Percentiles rank a stretch among this genome's conserved stretches.
Evolutionary conservation across 2,797 vertebrate species (phyloP).

Genomic region (Melanotaenia pygmaea): DNA sequence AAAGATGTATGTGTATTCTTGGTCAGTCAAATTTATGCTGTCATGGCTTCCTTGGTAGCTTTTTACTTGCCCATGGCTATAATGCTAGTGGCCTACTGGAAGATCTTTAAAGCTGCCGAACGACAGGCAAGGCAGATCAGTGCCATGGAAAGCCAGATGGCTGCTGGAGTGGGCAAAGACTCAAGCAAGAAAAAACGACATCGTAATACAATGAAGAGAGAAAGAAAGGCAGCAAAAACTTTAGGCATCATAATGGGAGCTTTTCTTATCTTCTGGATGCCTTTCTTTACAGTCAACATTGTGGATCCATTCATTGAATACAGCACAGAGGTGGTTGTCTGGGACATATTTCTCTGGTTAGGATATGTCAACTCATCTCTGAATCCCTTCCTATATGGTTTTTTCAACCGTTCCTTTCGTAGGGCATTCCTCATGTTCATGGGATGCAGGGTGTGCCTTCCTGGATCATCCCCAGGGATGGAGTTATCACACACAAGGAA

Average conservation of each 20-base stretch:
- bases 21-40: slow-evolving; percentile 83
- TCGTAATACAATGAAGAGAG: slow-evolving; percentile 78
- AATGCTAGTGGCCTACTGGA: slow-evolving; percentile 86
- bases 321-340: slow-evolving; percentile 75
- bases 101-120: slow-evolving; percentile 85
- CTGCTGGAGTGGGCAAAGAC: slow-evolving; percentile 75
- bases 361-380: slow-evolving; percentile 87
- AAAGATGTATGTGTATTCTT: slow-evolving; percentile 79
- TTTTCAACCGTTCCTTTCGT: slow-evolving; percentile 85
- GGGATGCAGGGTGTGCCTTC: slow-evolving; percentile 81
- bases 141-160: slow-evolving; percentile 84
- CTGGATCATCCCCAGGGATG: slow-evolving; percentile 74
- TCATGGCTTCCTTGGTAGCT: slow-evolving; percentile 83
- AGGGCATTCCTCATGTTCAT: slow-evolving; percentile 85
- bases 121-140: slow-evolving; percentile 85
- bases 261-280: slow-evolving; percentile 86
- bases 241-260: slow-evolving; percentile 87
- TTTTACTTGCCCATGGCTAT: slow-evolving; percentile 85
- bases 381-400: slow-evolving; percentile 85
- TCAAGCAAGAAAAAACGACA: slow-evolving; percentile 82
- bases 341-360: slow-evolving; percentile 86
- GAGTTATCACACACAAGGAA: slow-evolving; percentile 82
- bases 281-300: slow-evolving; percentile 86
- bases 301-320: slow-evolving; percentile 85
- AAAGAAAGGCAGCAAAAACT: slow-evolving; percentile 85